Evolutionary conservation across 2,113 vertebrate species (phyloP).

Genomic region (Probosciger aterrimus): DNA sequence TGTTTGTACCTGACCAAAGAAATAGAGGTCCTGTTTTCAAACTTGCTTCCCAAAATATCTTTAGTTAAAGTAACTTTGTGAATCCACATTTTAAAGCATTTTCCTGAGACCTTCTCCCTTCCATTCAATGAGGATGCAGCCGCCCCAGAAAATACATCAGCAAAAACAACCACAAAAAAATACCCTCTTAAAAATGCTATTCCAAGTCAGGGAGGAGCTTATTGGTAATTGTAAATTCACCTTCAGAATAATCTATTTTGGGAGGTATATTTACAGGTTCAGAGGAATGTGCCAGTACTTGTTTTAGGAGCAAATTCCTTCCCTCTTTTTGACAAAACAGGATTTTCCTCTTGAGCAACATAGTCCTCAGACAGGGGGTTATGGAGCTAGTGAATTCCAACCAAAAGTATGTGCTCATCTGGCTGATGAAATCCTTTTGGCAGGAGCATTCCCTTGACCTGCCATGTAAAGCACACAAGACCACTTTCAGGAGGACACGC

Average conservation of each 20-base stretch:
- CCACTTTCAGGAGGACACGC: background rate
- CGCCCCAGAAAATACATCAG: background rate
- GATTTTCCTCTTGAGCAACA: background rate
- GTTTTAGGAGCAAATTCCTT: background rate
- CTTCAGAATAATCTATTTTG: background rate
- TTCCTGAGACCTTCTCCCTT: background rate
- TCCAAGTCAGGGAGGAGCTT: background rate
- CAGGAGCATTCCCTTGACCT: background rate
- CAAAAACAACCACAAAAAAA: background rate
- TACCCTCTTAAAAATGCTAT: background rate
- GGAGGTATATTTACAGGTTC: background rate
- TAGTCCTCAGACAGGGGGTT: background rate
- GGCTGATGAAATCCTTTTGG: conserved; percentile 23
- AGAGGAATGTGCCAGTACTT: background rate
- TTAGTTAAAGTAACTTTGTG: background rate
- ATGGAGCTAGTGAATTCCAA: background rate
- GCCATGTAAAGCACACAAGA: background rate
- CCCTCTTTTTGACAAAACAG: background rate
- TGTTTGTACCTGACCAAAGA: background rate
- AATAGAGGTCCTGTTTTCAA: background rate
- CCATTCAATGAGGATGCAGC: background rate
- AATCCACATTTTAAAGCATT: background rate
- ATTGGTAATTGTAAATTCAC: background rate
- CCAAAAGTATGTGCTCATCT: conserved; percentile 34
- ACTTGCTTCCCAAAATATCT: background rate